Conservation (phyloP, 2,797 vertebrate species). For the Capromys pilorides region DNA sequence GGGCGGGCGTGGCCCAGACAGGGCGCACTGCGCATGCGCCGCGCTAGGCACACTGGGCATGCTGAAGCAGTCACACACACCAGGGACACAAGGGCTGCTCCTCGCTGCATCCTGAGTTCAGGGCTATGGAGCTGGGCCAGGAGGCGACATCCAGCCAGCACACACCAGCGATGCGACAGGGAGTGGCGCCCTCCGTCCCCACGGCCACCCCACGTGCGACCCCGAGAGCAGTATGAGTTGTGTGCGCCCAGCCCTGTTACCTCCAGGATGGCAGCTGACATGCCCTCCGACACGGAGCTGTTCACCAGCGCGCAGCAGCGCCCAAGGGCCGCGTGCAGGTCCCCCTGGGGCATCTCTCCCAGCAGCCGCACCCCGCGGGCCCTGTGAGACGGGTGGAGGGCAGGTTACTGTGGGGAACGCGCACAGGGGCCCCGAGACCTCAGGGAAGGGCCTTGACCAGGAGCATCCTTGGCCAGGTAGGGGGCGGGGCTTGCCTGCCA, state of each 20-base stretch:
- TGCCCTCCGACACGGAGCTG: conserved; percentile 96
- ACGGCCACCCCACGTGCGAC: background rate
- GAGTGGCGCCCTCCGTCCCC: background rate
- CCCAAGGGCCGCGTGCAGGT: conserved; percentile 92
- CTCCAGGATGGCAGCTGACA: conserved; percentile 98
- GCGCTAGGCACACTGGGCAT: too few species aligned
- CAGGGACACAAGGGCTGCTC: rapidly evolving
- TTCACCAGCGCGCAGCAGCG: conserved; percentile 93
- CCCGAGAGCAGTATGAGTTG: rapidly evolving
- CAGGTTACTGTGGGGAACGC: background rate
- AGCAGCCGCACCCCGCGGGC: conserved; percentile 90
- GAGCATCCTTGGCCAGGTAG: background rate
- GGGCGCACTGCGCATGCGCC: background rate
- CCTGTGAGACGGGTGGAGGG: conserved; percentile 82
- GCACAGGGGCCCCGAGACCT: rapidly evolving
- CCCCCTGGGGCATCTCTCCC: conserved; percentile 89
- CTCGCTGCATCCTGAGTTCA: too few species aligned
- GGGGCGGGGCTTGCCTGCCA: background rate
- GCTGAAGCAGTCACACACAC: rapidly evolving
- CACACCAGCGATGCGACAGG: background rate
- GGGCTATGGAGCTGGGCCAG: background rate
- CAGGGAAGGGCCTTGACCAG: rapidly evolving
- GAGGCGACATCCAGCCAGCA: rapidly evolving
- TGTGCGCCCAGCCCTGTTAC: conserved; percentile 81
- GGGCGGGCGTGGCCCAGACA: background rate